Evolutionary conservation across 2,888 invertebrate genomes (phyloP).

Genomic region (Melipona bicolor): DNA sequence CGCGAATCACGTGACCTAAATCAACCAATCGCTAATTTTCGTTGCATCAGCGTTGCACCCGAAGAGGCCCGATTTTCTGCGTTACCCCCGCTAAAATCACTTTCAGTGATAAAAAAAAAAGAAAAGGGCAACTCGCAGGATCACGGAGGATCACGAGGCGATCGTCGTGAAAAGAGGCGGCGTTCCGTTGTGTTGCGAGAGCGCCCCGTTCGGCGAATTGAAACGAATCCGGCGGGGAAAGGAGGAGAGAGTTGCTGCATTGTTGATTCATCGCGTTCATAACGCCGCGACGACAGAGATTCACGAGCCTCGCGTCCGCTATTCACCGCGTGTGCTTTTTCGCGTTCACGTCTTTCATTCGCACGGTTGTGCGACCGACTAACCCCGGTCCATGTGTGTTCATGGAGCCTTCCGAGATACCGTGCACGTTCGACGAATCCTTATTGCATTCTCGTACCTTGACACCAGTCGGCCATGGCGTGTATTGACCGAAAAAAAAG

Average conservation of each 20-base stretch:
- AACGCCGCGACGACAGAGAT: conserved; percentile 8
- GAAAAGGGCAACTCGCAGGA: not conserved
- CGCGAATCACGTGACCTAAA: no score
- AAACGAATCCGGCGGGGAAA: not conserved
- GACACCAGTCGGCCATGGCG: not conserved
- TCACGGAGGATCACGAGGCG: not conserved
- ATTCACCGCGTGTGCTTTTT: no score
- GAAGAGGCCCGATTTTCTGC: no score
- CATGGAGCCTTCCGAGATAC: not conserved
- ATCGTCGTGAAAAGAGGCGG: not conserved
- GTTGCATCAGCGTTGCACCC: no score
- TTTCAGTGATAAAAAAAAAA: not conserved
- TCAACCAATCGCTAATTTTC: no score
- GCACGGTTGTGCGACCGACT: conserved; percentile 5
- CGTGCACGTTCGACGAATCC: conserved; percentile 12
- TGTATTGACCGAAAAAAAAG: not conserved
- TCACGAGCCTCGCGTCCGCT: not conserved
- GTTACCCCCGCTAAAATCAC: no score
- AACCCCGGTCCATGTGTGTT: not conserved
- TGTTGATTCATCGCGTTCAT: conserved; percentile 29
- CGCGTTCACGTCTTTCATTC: conserved; percentile 27
- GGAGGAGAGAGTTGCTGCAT: not conserved
- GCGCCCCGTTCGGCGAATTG: not conserved
- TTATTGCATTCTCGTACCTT: conserved; percentile 36
- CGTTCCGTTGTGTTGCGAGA: not conserved